phyloP scores from a whole-genome alignment of 35 echinoderm and acorn worm genomes.

The Heliocidaris tuberculata region DNA sequence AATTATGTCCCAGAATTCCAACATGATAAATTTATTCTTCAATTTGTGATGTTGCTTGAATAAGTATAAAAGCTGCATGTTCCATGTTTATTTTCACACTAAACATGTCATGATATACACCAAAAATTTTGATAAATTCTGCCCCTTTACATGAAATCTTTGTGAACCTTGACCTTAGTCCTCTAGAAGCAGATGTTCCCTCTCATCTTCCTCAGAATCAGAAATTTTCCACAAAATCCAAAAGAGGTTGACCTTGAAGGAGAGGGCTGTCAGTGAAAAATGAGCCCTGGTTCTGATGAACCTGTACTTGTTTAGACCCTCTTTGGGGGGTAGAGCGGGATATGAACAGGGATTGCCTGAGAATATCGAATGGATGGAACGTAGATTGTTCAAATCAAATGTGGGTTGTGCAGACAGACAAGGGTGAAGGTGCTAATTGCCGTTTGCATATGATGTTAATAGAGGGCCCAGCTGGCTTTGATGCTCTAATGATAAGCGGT shows the following conservation, averaged over 20 bases:
- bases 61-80: too few relatives aligned
- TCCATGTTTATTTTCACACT: too few relatives aligned
- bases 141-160: not conserved
- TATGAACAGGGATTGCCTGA: not conserved
- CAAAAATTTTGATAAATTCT: not conserved
- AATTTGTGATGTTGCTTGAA: too few relatives aligned
- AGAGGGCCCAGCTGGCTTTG: not conserved
- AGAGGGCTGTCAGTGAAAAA: not conserved
- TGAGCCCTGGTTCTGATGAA: not conserved
- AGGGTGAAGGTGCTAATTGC: constrained; percentile 15
- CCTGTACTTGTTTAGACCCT: not conserved
- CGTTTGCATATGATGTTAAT: constrained; percentile 17
- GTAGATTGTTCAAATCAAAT: not conserved
- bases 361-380: not conserved
- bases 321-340: not conserved
- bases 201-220: not conserved
- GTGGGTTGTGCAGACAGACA: not conserved
- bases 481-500: not conserved
- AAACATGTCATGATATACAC: too few relatives aligned
- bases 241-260: not conserved
- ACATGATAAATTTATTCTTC: too few relatives aligned
- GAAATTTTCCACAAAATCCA: not conserved
- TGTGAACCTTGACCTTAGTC: not conserved
- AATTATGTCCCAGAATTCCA: too few relatives aligned
- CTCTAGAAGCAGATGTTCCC: not conserved